These are phyloP conservation scores for Cyrtorhinus lividipennis DNA, from an alignment of 1,140 invertebrate genomes.

Conservation along the genomic window DNA sequence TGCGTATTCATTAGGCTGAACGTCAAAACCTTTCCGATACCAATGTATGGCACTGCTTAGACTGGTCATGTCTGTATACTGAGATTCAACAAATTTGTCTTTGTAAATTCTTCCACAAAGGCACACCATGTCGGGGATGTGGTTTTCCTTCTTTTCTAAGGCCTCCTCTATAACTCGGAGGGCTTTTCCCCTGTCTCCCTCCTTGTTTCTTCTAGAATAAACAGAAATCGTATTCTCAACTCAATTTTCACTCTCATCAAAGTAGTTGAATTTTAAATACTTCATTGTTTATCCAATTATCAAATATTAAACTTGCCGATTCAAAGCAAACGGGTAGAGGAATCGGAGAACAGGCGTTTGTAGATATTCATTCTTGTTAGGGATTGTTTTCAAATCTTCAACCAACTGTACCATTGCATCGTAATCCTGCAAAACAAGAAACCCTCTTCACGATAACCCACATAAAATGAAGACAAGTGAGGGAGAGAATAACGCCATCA, in stretches of 20 bases:
- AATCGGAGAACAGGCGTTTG: conserved; percentile 81
- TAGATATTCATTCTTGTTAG: conserved; percentile 73
- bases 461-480: too few relatives aligned
- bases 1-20: conserved; percentile 97
- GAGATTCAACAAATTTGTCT: conserved; percentile 94
- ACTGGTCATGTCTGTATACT: conserved; percentile 76
- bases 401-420: conserved; percentile 96
- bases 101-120: conserved; percentile 97
- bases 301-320: conserved; percentile 45
- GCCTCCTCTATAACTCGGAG: conserved; percentile 81
- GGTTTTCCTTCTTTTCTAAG: conserved; percentile 80
- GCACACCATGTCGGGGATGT: conserved; percentile 94
- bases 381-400: conserved; percentile 85
- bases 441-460: too few relatives aligned
- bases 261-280: too few relatives aligned
- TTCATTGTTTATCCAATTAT: too few relatives aligned
- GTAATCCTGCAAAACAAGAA: conserved; percentile 62
- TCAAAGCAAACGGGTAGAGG: conserved; percentile 93
- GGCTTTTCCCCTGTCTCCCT: conserved; percentile 89
- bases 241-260: too few relatives aligned
- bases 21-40: conserved; percentile 93
- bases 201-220: conserved; percentile 60
- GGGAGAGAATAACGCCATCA: too few relatives aligned
- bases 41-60: conserved; percentile 88
- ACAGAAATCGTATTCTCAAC: too few relatives aligned